A percentile compares a stretch with the other conserved stretches of the same genome.
phyloP scores from a whole-genome alignment of 2,888 invertebrate species.

The Merodon equestris region DNA sequence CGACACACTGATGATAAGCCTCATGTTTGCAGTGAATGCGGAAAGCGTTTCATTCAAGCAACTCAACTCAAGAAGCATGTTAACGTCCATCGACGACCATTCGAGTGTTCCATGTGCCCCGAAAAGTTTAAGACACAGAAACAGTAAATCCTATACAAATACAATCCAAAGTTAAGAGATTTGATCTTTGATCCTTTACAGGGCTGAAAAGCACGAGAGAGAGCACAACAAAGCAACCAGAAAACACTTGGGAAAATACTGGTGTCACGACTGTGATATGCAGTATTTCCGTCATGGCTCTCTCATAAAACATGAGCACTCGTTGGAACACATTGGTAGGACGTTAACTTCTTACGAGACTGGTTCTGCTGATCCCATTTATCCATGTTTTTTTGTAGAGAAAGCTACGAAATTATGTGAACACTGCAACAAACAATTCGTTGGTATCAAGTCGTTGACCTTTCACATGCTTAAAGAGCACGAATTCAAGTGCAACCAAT shows the following conservation, averaged over 20 bases:
- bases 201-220: conserved; percentile 39
- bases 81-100: conserved; percentile 85
- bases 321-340: too few relatives aligned
- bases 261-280: conserved; percentile 41
- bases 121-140: conserved; percentile 75
- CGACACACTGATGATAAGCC: conserved; percentile 81
- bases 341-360: too few relatives aligned
- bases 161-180: too few relatives aligned
- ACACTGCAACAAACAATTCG: conserved; percentile 70
- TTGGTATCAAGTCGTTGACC: conserved; percentile 73
- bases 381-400: conserved; percentile 59
- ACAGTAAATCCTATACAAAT: conserved; percentile 71
- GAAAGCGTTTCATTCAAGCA: conserved; percentile 90
- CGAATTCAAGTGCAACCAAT: conserved; percentile 57
- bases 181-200: neutral
- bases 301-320: too few relatives aligned
- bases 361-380: too few relatives aligned
- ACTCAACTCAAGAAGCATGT: conserved; percentile 89
- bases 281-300: neutral
- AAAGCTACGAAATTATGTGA: conserved; percentile 49
- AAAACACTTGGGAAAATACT: conserved; percentile 2
- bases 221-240: neutral
- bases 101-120: conserved; percentile 82
- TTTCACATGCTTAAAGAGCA: conserved; percentile 76
- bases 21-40: conserved; percentile 81